phyloP scores from a whole-genome alignment of 64 coral and sea anemone species.

The Stichodactyla mertensii region DNA sequence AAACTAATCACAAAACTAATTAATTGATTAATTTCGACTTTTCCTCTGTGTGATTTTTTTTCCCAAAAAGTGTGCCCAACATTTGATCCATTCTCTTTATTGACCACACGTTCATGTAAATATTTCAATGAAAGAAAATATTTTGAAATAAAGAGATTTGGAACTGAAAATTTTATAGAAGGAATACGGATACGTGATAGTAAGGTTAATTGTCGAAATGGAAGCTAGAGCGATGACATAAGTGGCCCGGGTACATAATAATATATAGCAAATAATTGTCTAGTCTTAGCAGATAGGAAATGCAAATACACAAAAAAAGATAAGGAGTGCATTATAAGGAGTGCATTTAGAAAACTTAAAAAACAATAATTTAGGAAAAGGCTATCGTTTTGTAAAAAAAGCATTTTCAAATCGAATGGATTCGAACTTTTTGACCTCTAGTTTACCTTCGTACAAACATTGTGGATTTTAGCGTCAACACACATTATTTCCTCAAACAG shows the following conservation, averaged over 20 bases:
- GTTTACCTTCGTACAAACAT: not conserved
- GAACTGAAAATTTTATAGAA: not conserved
- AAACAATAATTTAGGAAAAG: not conserved
- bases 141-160: not conserved
- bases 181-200: not conserved
- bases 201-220: not conserved
- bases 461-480: not conserved
- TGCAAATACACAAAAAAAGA: not conserved
- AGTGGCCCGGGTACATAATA: not conserved
- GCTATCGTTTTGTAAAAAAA: not conserved
- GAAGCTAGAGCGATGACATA: not conserved
- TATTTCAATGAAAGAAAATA: too few species aligned
- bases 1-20: too few species aligned
- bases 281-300: not conserved
- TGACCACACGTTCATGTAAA: not conserved
- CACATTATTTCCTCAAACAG: conserved; percentile 3
- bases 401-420: not conserved
- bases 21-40: not conserved
- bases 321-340: not conserved
- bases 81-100: not conserved
- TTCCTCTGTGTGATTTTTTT: not conserved
- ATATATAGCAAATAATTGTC: not conserved
- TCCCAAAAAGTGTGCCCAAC: not conserved
- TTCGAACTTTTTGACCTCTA: conserved; percentile 2
- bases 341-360: not conserved